These are phyloP conservation scores for Trypoxylon attenuatum DNA, from an alignment of 2,888 invertebrate genomes.

Conservation along the genomic window DNA sequence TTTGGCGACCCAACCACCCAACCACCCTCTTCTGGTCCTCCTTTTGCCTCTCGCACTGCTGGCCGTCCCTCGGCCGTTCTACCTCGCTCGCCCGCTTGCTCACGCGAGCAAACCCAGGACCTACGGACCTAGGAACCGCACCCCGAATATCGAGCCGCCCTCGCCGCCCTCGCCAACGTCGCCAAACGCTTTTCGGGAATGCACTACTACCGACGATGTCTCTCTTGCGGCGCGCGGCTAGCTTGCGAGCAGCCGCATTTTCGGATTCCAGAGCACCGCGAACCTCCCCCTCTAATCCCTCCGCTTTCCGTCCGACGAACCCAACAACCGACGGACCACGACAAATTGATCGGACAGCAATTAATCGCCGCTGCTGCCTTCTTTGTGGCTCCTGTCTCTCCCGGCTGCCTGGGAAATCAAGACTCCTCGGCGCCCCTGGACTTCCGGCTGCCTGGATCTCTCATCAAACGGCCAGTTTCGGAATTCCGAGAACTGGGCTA, in stretches of 20 bases:
- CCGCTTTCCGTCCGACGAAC: too few species aligned
- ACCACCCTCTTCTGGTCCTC: slow-evolving; percentile 9
- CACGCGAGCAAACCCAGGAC: slow-evolving; percentile 69
- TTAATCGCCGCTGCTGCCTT: slow-evolving; percentile 24
- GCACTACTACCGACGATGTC: slow-evolving; percentile 45
- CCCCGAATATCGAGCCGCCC: slow-evolving; percentile 73
- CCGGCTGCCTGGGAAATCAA: too few species aligned
- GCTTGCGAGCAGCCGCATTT: slow-evolving; percentile 38
- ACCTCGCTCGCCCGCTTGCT: slow-evolving; percentile 29
- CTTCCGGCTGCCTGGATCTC: too few species aligned
- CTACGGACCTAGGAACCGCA: slow-evolving; percentile 69
- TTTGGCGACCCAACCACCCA: neutral
- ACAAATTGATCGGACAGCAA: slow-evolving; percentile 36
- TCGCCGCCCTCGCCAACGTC: slow-evolving; percentile 46
- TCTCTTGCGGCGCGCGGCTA: slow-evolving; percentile 34
- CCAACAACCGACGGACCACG: slow-evolving; percentile 10
- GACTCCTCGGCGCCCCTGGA: too few species aligned
- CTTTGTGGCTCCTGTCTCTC: too few species aligned
- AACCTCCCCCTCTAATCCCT: too few species aligned
- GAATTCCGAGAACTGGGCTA: too few species aligned
- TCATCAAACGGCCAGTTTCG: too few species aligned
- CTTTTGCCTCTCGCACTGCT: slow-evolving; percentile 24
- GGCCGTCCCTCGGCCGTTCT: slow-evolving; percentile 23
- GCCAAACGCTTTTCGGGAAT: slow-evolving; percentile 63
- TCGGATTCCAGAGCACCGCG: slow-evolving; percentile 29